phyloP scores from a whole-genome alignment of 53 echinoderm and acorn worm species.

The Astropecten irregularis region DNA sequence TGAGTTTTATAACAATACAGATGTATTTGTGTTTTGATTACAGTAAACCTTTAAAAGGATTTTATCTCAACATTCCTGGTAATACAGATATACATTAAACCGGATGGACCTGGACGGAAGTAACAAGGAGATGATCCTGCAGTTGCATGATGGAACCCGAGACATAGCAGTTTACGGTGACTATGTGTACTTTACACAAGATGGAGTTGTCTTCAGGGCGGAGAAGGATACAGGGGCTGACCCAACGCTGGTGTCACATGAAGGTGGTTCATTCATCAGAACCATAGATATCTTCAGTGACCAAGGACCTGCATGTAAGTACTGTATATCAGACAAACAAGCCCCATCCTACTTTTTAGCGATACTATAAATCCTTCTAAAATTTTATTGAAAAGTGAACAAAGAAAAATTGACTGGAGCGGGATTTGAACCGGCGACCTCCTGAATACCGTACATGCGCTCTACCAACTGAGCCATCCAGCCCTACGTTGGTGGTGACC shows the following conservation, averaged over 20 bases:
- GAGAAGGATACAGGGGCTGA: slow-evolving; percentile 70
- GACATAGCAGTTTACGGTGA: slow-evolving; percentile 35
- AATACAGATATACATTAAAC: neutral
- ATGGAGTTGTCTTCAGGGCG: neutral
- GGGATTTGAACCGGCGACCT: too few relatives aligned
- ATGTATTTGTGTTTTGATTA: too few relatives aligned
- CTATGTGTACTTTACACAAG: slow-evolving; percentile 39
- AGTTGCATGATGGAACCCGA: neutral
- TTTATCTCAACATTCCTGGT: too few relatives aligned
- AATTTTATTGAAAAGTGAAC: too few relatives aligned
- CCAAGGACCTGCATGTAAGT: slow-evolving; percentile 30
- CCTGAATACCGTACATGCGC: too few relatives aligned
- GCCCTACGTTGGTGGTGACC: too few relatives aligned
- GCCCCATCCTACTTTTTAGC: neutral
- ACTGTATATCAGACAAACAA: neutral
- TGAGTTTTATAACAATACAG: too few relatives aligned
- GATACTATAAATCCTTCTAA: neutral
- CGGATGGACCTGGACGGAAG: slow-evolving; percentile 41
- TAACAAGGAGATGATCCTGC: slow-evolving; percentile 19
- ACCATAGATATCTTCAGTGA: slow-evolving; percentile 5
- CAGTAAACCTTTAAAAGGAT: too few relatives aligned
- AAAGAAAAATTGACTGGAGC: too few relatives aligned
- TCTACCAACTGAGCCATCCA: too few relatives aligned
- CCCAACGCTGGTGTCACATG: neutral
- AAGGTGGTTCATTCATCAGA: neutral